Percentiles rank a stretch among this genome's conserved stretches.
Evolutionary conservation across 2,797 vertebrate genomes (phyloP).

Genomic region (Enteromius treurensis): DNA sequence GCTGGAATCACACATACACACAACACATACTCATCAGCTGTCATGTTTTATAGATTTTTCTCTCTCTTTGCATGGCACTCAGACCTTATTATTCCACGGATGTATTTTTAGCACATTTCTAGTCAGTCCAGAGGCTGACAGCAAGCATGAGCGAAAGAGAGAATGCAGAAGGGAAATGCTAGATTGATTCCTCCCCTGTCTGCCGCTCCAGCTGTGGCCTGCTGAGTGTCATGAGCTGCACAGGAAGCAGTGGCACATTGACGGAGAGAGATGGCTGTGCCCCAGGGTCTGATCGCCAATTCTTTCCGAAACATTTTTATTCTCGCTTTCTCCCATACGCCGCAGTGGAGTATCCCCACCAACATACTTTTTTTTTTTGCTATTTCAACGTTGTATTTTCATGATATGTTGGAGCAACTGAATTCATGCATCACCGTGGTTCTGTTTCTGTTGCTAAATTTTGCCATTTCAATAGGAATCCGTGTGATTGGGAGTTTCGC

Average conservation of each 20-base stretch:
- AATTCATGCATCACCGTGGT: background rate
- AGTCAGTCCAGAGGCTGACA: conserved; percentile 60
- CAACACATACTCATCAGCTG: conserved; percentile 58
- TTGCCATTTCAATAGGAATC: background rate
- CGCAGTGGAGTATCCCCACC: background rate
- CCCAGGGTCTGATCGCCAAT: conserved; percentile 45
- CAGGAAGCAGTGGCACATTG: conserved; percentile 40
- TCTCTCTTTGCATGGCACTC: conserved; percentile 43
- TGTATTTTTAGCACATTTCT: conserved; percentile 68
- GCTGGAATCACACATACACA: conserved; percentile 28
- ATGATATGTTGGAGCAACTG: background rate
- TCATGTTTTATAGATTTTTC: conserved; percentile 65
- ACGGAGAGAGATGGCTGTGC: conserved; percentile 23
- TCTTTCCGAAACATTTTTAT: background rate
- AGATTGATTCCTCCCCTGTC: conserved; percentile 67
- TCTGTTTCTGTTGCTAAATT: background rate
- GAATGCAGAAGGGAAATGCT: conserved; percentile 21
- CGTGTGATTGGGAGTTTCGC: background rate
- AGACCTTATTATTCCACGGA: conserved; percentile 58
- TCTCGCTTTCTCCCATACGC: background rate
- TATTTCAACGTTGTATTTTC: background rate
- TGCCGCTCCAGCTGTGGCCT: conserved; percentile 46
- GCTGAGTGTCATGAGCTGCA: conserved; percentile 38
- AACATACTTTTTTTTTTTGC: background rate
- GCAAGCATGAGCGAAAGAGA: conserved; percentile 61